A percentile compares a stretch with the other conserved stretches of the same genome.
Conservation (phyloP, 2,888 invertebrate species). For the Platycheirus albimanus region DNA sequence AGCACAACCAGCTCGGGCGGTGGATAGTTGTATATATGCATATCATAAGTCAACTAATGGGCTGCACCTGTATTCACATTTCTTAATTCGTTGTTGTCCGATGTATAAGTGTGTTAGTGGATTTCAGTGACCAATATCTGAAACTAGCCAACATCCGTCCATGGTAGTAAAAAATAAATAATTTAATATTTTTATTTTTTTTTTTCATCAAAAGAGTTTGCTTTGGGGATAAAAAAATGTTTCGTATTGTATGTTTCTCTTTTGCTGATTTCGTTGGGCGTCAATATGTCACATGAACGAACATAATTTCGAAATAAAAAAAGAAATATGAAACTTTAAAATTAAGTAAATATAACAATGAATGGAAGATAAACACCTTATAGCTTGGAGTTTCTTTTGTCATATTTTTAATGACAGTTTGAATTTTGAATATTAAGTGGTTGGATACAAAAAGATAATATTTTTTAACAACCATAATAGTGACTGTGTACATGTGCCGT, state of each 20-base stretch:
- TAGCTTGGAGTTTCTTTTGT: background rate
- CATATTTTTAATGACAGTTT: background rate
- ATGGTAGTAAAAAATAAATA: background rate
- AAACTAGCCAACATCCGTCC: slow-evolving; percentile 24
- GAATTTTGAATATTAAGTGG: background rate
- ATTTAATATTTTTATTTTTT: background rate
- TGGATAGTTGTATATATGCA: slow-evolving; percentile 54
- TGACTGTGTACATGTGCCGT: slow-evolving; percentile 6
- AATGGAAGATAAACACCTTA: background rate
- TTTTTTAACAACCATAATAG: no score
- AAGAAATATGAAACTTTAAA: no score
- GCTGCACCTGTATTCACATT: slow-evolving; percentile 67
- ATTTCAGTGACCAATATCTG: slow-evolving; percentile 47
- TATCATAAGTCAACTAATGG: slow-evolving; percentile 57
- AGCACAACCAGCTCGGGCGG: slow-evolving; percentile 61
- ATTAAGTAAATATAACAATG: background rate
- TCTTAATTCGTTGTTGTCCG: slow-evolving; percentile 15
- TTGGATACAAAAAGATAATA: background rate
- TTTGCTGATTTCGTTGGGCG: background rate
- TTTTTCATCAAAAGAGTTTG: no score
- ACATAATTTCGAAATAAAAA: no score
- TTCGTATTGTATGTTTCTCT: background rate
- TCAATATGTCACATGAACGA: background rate
- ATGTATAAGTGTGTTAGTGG: slow-evolving; percentile 5
- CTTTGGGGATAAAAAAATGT: no score